These are phyloP conservation scores for Glaucomys volans DNA, from an alignment of 2,113 vertebrate species.

Conservation along the genomic window DNA sequence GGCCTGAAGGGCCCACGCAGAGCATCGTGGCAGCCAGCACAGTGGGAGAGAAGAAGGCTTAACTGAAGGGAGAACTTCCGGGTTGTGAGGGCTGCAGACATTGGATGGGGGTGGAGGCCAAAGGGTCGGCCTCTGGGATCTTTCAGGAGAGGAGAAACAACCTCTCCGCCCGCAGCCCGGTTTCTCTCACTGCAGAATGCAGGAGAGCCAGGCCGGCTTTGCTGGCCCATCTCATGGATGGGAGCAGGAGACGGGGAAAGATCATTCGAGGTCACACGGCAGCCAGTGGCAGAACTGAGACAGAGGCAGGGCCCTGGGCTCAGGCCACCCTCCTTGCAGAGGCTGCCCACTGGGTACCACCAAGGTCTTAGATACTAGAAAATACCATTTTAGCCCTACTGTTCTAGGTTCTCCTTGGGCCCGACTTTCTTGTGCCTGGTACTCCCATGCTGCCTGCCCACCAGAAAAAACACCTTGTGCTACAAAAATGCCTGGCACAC, in stretches of 20 bases:
- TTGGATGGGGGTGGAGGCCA: not conserved
- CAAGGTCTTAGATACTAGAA: not conserved
- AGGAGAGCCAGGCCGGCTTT: not conserved
- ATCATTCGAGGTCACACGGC: not conserved
- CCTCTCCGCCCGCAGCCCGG: rapidly evolving
- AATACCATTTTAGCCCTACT: not conserved
- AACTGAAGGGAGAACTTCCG: constrained; percentile 34
- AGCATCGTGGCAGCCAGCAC: constrained; percentile 38
- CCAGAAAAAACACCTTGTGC: not conserved
- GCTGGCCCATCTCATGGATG: not conserved
- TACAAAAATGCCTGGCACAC: not conserved
- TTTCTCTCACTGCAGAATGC: not conserved
- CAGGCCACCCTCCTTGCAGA: not conserved
- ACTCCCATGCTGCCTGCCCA: not conserved
- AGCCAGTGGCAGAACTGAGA: not conserved
- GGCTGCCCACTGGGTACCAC: not conserved
- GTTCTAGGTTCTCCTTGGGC: not conserved
- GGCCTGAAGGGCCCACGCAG: constrained; percentile 83
- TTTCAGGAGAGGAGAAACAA: not conserved
- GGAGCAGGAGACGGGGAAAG: not conserved
- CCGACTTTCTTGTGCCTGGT: not conserved
- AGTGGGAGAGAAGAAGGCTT: constrained; percentile 44
- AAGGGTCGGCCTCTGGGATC: not conserved
- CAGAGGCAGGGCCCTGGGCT: not conserved
- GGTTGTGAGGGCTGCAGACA: not conserved